phyloP scores from a whole-genome alignment of 2,888 invertebrate genomes.

The Candidula unifasciata region DNA sequence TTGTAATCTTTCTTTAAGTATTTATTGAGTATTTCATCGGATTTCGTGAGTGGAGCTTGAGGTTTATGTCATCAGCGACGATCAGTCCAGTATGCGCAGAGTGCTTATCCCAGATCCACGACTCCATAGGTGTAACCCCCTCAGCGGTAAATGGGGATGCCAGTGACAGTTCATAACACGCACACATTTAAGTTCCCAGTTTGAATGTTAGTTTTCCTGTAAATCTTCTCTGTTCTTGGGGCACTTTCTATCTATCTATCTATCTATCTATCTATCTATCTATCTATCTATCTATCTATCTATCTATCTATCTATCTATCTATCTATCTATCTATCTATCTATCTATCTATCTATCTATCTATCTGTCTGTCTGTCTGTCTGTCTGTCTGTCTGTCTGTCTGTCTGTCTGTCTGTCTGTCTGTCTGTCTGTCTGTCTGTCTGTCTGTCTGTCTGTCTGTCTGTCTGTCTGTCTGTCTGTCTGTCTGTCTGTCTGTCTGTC shows the following conservation, averaged over 20 bases:
- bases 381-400: constrained; percentile 5
- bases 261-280: constrained; percentile 21
- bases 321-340: constrained; percentile 21
- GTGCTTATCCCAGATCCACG: no score
- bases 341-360: constrained; percentile 21
- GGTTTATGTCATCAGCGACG: no score
- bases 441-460: constrained; percentile 38
- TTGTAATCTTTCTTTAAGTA: no score
- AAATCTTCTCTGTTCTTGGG: no score
- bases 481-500: not conserved
- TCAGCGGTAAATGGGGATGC: no score
- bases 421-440: constrained; percentile 22
- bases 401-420: constrained; percentile 28
- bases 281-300: constrained; percentile 21
- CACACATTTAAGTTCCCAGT: no score
- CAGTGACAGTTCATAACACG: no score
- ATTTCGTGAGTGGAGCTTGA: no score
- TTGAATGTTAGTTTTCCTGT: no score
- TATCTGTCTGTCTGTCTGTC: constrained; percentile 7
- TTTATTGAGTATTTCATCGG: no score
- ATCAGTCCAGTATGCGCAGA: no score
- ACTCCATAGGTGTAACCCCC: no score
- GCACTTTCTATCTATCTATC: constrained; percentile 5
- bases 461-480: constrained; percentile 12
- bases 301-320: constrained; percentile 21